phyloP scores from a whole-genome alignment of 2,113 vertebrate genomes.

The Larimichthys polyactis region DNA sequence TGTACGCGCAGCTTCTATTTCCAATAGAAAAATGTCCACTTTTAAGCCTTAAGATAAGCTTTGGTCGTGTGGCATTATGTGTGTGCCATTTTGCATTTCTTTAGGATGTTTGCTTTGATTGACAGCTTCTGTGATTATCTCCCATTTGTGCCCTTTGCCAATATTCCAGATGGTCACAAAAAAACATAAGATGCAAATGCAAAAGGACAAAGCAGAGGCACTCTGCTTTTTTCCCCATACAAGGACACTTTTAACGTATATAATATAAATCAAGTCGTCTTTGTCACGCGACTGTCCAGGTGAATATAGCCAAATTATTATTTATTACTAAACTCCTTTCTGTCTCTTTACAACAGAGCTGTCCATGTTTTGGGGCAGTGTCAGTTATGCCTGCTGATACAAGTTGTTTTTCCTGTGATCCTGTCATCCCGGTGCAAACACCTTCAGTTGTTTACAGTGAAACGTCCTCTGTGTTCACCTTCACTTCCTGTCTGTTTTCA shows the following conservation, averaged over 20 bases:
- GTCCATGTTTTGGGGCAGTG: conserved; percentile 65
- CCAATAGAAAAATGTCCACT: conserved; percentile 58
- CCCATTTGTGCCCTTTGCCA: conserved; percentile 52
- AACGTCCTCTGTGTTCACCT: conserved; percentile 82
- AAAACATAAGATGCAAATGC: conserved; percentile 15
- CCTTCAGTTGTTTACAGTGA: conserved; percentile 79
- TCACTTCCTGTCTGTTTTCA: conserved; percentile 78
- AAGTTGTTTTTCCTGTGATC: conserved; percentile 78
- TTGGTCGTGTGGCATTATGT: conserved; percentile 51
- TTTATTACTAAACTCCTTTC: conserved; percentile 25
- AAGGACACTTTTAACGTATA: neutral
- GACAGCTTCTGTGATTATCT: conserved; percentile 52
- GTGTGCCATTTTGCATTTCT: conserved; percentile 57
- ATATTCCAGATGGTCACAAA: conserved; percentile 51
- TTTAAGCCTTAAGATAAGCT: conserved; percentile 59
- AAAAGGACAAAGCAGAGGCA: conserved; percentile 22
- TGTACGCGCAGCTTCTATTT: conserved; percentile 54
- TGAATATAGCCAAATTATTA: conserved; percentile 35
- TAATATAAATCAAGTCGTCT: no score
- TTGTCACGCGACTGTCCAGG: conserved; percentile 11
- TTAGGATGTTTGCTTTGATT: conserved; percentile 52
- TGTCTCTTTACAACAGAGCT: conserved; percentile 34
- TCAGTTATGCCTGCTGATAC: conserved; percentile 73
- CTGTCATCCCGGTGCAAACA: conserved; percentile 76
- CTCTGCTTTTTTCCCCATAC: conserved; percentile 13